A percentile compares a stretch with the other conserved stretches of the same genome.
Evolutionary conservation across 2,797 vertebrate genomes (phyloP).

Genomic region (Streptopelia turtur): DNA sequence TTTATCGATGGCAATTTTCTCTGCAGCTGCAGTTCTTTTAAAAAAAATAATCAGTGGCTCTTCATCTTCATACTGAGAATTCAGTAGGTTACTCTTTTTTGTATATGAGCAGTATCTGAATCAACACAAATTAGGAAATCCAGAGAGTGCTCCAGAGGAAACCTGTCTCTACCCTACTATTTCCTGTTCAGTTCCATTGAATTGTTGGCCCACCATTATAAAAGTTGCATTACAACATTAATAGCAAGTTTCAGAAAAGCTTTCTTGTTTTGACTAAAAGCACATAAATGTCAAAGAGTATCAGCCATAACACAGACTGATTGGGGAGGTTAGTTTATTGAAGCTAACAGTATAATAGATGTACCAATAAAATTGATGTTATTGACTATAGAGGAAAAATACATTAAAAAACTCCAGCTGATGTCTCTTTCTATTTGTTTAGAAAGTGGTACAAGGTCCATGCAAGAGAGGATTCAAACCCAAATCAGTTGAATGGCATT

Average conservation of each 20-base stretch:
- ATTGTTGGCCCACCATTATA: not conserved
- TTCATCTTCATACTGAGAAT: not conserved
- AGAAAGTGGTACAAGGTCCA: not conserved
- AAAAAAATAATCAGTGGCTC: not conserved
- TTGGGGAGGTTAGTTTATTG: not conserved
- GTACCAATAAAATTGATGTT: not conserved
- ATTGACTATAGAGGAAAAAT: not conserved
- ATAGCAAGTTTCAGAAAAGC: not conserved
- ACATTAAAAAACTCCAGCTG: not conserved
- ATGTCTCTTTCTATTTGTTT: not conserved
- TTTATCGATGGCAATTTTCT: slow-evolving; percentile 53
- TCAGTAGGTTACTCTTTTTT: not conserved
- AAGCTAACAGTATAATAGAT: not conserved
- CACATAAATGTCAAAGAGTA: not conserved
- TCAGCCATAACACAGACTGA: not conserved
- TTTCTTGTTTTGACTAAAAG: slow-evolving; percentile 7
- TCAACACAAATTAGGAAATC: not conserved
- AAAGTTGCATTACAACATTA: not conserved
- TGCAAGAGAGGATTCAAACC: not conserved
- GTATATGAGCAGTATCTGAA: not conserved
- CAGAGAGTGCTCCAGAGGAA: not conserved
- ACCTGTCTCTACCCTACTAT: not conserved
- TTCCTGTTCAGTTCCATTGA: not conserved
- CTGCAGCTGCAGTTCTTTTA: slow-evolving; percentile 32
- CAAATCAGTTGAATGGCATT: not conserved